Evolutionary conservation across 2,113 vertebrate species (phyloP).

Genomic region (crab-eating macaque (Macaca fascicularis)): DNA sequence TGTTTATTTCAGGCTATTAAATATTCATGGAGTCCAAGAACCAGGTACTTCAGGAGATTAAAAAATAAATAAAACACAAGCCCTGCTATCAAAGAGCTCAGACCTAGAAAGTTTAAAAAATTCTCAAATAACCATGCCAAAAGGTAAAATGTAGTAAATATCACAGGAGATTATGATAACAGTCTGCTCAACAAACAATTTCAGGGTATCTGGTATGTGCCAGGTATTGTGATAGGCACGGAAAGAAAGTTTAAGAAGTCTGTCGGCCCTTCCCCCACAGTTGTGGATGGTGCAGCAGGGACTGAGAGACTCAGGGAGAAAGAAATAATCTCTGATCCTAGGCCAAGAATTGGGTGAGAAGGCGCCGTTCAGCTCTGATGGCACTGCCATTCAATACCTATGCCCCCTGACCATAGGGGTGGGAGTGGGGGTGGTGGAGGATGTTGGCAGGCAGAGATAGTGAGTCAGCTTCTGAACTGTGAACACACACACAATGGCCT

Average conservation of each 20-base stretch:
- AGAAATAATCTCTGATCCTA: background rate
- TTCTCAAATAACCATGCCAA: background rate
- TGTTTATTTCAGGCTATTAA: slow-evolving; percentile 49
- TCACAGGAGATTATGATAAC: background rate
- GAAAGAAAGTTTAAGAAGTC: background rate
- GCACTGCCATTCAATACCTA: background rate
- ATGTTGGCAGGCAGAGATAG: no score
- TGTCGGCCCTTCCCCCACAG: background rate
- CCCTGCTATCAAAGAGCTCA: background rate
- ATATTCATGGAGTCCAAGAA: slow-evolving; percentile 21
- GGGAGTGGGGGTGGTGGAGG: no score
- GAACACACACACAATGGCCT: background rate
- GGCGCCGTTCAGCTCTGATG: accelerated
- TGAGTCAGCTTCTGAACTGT: background rate
- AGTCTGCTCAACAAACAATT: background rate
- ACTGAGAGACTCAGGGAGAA: no score
- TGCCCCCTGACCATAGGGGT: accelerated
- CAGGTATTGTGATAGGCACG: background rate
- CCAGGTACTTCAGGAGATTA: background rate
- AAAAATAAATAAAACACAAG: slow-evolving; percentile 12
- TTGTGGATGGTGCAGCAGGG: no score
- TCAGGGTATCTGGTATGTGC: background rate
- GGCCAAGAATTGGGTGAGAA: background rate
- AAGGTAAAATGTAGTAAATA: background rate
- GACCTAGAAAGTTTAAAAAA: background rate